Percentiles rank a stretch among this genome's conserved stretches.
Evolutionary conservation across 2,797 vertebrate genomes (phyloP).

Genomic region (Graptemys geographica): DNA sequence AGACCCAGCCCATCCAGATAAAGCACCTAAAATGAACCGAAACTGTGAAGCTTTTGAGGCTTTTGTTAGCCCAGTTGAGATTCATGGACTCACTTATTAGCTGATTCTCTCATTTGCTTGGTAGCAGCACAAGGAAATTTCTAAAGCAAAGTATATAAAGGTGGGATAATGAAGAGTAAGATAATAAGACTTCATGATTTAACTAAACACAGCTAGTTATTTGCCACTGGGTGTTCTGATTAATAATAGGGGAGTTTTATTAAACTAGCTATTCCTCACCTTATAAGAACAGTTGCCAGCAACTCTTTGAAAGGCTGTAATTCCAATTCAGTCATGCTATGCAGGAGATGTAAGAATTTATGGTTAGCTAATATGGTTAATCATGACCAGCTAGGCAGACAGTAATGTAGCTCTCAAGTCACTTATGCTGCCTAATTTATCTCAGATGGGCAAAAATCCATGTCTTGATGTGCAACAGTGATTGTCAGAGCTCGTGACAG

Average conservation of each 20-base stretch:
- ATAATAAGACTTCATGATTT: background rate
- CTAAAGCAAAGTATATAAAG: background rate
- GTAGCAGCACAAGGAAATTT: background rate
- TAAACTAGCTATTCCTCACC: background rate
- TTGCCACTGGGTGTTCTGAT: background rate
- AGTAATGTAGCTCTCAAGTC: background rate
- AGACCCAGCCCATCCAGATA: background rate
- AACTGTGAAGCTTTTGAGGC: background rate
- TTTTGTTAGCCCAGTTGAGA: background rate
- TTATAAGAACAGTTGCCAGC: background rate
- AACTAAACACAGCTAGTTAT: background rate
- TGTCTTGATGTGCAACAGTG: background rate
- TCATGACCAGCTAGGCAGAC: background rate
- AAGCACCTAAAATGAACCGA: background rate
- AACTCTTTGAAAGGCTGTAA: conserved; percentile 9
- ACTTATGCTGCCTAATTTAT: background rate
- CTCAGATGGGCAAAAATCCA: background rate
- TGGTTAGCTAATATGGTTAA: background rate
- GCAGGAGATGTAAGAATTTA: background rate
- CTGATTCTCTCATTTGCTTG: background rate
- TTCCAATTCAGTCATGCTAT: background rate
- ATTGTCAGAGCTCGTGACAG: background rate
- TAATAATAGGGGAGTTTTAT: background rate
- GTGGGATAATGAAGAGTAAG: background rate
- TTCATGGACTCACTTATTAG: background rate